These are phyloP conservation scores for Arvicola amphibius DNA, from an alignment of 2,797 vertebrate genomes.

Conservation along the genomic window DNA sequence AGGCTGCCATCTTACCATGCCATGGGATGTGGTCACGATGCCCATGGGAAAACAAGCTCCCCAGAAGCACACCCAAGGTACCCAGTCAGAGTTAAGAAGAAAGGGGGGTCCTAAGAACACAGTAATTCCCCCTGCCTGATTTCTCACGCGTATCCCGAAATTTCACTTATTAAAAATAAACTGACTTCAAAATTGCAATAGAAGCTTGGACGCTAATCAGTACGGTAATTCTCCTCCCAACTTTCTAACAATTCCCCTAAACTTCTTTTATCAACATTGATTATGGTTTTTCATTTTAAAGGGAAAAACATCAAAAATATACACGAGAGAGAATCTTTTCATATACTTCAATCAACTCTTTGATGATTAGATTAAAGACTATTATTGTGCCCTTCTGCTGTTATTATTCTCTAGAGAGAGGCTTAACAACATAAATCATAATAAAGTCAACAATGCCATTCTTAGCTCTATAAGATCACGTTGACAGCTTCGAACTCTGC, in stretches of 20 bases:
- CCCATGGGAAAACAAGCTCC: neutral
- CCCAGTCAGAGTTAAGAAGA: neutral
- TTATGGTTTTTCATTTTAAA: constrained; percentile 57
- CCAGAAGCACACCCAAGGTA: neutral
- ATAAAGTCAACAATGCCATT: neutral
- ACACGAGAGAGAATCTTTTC: constrained; percentile 30
- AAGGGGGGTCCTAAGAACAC: neutral
- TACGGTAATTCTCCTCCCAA: constrained; percentile 1
- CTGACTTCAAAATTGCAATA: constrained; percentile 25
- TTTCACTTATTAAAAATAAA: constrained; percentile 58
- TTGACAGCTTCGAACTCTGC: neutral
- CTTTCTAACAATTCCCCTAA: neutral
- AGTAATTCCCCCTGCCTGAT: neutral
- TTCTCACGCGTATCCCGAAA: constrained; percentile 1
- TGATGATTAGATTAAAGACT: constrained; percentile 43
- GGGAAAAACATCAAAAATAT: constrained; percentile 45
- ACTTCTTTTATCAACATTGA: constrained; percentile 57
- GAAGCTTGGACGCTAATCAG: constrained; percentile 22
- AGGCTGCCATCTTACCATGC: neutral
- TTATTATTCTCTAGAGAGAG: constrained; percentile 42
- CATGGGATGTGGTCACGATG: neutral
- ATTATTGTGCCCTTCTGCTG: neutral
- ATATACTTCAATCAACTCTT: constrained; percentile 2
- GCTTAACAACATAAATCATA: neutral
- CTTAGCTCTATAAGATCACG: neutral